Evolutionary conservation across 2,797 vertebrate genomes (phyloP).

Genomic region (Falco novaeseelandiae): DNA sequence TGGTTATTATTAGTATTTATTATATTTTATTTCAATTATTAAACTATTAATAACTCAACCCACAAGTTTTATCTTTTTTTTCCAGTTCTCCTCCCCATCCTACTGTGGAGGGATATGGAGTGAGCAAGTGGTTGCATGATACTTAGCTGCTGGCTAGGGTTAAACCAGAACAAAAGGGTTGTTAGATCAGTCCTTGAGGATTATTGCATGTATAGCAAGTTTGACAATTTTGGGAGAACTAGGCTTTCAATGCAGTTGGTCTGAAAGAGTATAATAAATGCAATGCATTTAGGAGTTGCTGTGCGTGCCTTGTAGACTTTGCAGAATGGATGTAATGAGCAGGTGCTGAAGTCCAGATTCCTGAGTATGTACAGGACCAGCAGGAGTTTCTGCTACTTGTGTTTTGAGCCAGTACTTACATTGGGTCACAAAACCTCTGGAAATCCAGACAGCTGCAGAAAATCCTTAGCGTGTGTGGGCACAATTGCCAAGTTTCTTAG

Average conservation of each 20-base stretch:
- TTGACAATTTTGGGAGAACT: not conserved
- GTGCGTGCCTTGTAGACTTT: not conserved
- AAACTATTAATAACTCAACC: too few species aligned
- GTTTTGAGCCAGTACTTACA: rapidly evolving
- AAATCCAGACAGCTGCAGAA: not conserved
- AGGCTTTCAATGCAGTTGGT: not conserved
- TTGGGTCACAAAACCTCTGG: not conserved
- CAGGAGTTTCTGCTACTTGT: not conserved
- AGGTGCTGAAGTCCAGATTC: not conserved
- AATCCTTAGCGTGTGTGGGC: not conserved
- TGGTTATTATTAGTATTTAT: too few species aligned
- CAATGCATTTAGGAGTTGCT: not conserved
- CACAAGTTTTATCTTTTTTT: too few species aligned
- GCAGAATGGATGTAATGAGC: not conserved
- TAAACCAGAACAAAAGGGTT: not conserved
- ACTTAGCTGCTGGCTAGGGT: too few species aligned
- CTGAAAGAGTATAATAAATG: not conserved
- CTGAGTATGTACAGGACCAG: not conserved
- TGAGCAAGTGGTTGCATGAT: too few species aligned
- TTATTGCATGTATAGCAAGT: not conserved
- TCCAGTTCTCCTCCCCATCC: too few species aligned
- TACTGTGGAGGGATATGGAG: too few species aligned
- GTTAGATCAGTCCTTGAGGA: not conserved
- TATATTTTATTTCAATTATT: too few species aligned
- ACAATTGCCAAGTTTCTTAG: not conserved